Percentiles rank a stretch among this genome's conserved stretches.
These are phyloP conservation scores for Mus spretus DNA, from an alignment of 2,797 vertebrate genomes.

Conservation along the genomic window DNA sequence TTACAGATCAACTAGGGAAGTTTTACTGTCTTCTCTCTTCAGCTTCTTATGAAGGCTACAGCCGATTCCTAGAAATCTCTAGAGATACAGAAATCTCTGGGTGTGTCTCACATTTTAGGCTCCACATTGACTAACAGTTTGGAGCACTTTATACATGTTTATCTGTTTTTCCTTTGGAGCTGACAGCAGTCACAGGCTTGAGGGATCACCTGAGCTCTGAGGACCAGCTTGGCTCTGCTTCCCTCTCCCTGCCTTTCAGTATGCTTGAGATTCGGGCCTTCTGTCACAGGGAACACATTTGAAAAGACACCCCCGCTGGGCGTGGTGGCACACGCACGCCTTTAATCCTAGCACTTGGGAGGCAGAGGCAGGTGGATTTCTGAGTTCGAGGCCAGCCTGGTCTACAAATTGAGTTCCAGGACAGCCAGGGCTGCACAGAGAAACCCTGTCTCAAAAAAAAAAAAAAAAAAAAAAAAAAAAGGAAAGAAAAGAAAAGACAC, in stretches of 20 bases:
- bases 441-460: too few relatives aligned
- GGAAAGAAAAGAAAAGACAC: not conserved
- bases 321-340: too few relatives aligned
- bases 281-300: constrained; percentile 20
- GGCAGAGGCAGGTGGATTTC: too few relatives aligned
- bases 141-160: not conserved
- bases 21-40: not conserved
- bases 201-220: not conserved
- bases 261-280: not conserved
- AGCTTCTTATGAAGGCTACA: not conserved
- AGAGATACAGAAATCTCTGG: constrained; percentile 2
- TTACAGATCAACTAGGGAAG: not conserved
- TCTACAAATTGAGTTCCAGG: too few relatives aligned
- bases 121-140: constrained; percentile 9
- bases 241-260: not conserved
- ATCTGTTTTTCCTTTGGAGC: not conserved
- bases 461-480: too few relatives aligned
- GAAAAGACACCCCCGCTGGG: not conserved
- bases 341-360: too few relatives aligned
- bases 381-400: too few relatives aligned
- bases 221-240: not conserved
- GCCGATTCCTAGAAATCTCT: not conserved
- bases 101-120: not conserved
- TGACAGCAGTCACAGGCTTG: not conserved
- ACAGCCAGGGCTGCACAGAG: too few relatives aligned